Evolutionary conservation across 2,113 vertebrate species (phyloP).

Genomic region (Microtus pennsylvanicus): DNA sequence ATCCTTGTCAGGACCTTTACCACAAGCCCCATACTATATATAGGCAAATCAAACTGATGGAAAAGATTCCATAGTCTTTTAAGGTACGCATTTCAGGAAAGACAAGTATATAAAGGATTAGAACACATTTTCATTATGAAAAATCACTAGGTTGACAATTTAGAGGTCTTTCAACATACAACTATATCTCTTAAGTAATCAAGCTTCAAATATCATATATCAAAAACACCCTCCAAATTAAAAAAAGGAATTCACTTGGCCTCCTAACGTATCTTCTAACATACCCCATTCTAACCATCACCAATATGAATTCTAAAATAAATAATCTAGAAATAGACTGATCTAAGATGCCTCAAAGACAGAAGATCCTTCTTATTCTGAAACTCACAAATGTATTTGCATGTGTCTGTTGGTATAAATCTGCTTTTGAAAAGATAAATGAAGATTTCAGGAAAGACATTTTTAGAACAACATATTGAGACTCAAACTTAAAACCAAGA

Average conservation of each 20-base stretch:
- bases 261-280: background rate
- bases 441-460: background rate
- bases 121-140: constrained; percentile 20
- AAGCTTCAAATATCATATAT: constrained; percentile 14
- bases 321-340: background rate
- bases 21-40: background rate
- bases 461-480: background rate
- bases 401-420: background rate
- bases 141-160: constrained; percentile 21
- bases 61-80: constrained; percentile 18
- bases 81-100: background rate
- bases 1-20: background rate
- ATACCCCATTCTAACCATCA: background rate
- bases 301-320: constrained; percentile 40
- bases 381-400: background rate
- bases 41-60: constrained; percentile 10
- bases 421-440: constrained; percentile 31
- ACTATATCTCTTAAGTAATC: background rate
- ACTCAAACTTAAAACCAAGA: constrained; percentile 35
- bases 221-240: background rate
- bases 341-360: constrained; percentile 5
- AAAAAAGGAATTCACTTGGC: background rate
- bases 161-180: constrained; percentile 9
- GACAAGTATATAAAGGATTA: background rate
- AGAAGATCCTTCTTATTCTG: background rate